Percentiles rank a stretch among this genome's conserved stretches.
These are phyloP conservation scores for Amblyjoppa fuscipennis DNA, from an alignment of 2,888 invertebrate genomes.

Conservation along the genomic window DNA sequence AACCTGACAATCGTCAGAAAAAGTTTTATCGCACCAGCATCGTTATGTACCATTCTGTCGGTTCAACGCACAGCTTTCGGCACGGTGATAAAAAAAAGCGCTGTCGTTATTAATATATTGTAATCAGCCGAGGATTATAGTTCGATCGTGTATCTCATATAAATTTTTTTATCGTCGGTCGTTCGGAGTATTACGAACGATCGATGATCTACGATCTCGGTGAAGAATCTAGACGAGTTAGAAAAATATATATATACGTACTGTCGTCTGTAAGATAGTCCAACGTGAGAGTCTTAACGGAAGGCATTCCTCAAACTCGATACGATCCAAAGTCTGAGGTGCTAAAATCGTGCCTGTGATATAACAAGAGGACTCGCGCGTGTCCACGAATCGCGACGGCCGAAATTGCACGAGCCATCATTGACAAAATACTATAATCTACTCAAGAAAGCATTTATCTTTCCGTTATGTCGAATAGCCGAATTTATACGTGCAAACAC, in stretches of 20 bases:
- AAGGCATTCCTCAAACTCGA: constrained; percentile 22
- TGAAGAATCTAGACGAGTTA: background rate
- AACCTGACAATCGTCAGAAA: too few species aligned
- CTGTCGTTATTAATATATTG: background rate
- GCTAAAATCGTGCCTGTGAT: constrained; percentile 62
- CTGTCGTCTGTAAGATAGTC: constrained; percentile 14
- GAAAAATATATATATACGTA: constrained; percentile 28
- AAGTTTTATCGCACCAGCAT: too few species aligned
- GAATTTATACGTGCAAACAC: background rate
- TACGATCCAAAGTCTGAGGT: constrained; percentile 46
- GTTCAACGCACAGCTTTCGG: constrained; percentile 17
- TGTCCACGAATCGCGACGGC: constrained; percentile 1
- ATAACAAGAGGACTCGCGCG: constrained; percentile 34
- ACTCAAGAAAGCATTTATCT: constrained; percentile 39
- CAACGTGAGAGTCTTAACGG: background rate
- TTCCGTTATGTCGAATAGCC: background rate
- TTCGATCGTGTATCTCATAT: constrained; percentile 26
- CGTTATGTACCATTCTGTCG: background rate
- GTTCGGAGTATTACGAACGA: background rate
- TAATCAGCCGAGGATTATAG: background rate
- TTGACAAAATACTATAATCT: constrained; percentile 8
- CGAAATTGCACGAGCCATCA: background rate
- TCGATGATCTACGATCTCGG: constrained; percentile 16
- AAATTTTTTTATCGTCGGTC: constrained; percentile 21
- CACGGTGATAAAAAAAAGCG: background rate